Evolutionary conservation across 1,140 invertebrate species (phyloP).

Genomic region (Plutomurus gul): DNA sequence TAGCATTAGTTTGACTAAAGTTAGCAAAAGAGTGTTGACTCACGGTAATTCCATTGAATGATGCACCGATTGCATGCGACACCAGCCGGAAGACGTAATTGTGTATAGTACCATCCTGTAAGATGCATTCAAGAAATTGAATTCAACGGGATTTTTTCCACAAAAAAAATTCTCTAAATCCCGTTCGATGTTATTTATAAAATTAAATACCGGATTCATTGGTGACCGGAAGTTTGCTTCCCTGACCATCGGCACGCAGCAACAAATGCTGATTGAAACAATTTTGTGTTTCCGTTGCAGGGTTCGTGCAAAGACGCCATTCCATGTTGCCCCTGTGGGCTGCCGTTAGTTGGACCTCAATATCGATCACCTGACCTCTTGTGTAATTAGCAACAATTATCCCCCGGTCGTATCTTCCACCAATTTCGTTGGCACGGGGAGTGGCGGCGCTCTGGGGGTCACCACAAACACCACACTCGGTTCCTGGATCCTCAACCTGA

Average conservation of each 20-base stretch:
- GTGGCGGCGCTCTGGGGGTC: too few species aligned
- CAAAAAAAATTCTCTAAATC: not conserved
- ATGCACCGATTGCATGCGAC: constrained; percentile 53
- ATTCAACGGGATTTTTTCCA: not conserved
- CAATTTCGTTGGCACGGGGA: too few species aligned
- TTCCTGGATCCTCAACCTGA: too few species aligned
- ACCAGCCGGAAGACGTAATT: constrained; percentile 49
- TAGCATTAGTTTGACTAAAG: too few species aligned
- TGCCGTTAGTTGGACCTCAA: constrained; percentile 45
- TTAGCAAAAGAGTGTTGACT: not conserved
- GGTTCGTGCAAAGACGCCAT: constrained; percentile 57
- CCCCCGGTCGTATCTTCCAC: too few species aligned
- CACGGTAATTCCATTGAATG: constrained; percentile 53
- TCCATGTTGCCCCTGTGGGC: constrained; percentile 61
- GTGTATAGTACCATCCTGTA: constrained; percentile 16
- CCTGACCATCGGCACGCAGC: constrained; percentile 52
- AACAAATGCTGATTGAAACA: constrained; percentile 57
- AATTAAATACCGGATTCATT: not conserved
- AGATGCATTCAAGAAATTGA: not conserved
- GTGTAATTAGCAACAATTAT: too few species aligned
- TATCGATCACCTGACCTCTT: constrained; percentile 1
- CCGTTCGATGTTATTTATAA: too few species aligned
- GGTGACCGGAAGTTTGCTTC: not conserved
- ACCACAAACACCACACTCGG: too few species aligned
- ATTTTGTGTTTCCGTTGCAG: constrained; percentile 54